Evolutionary conservation across 1,140 invertebrate species (phyloP).

Genomic region (Cryptotermes secundus): DNA sequence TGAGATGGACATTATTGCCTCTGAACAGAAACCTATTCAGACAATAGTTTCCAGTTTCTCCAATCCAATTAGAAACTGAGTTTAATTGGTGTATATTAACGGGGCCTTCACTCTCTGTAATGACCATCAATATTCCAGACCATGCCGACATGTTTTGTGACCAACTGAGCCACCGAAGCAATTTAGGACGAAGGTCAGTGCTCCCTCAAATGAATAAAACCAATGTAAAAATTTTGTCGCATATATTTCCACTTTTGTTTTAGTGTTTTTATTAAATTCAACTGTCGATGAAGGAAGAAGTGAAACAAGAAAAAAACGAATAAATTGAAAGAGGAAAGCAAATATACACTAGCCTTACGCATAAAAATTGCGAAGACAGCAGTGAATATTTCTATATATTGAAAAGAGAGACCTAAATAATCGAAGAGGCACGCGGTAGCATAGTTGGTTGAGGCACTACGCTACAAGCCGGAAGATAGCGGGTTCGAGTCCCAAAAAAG

Average conservation of each 20-base stretch:
- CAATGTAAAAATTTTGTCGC: background rate
- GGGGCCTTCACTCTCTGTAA: background rate
- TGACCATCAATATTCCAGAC: background rate
- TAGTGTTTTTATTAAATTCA: background rate
- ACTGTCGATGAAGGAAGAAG: background rate
- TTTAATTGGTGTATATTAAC: conserved; percentile 3
- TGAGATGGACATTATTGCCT: background rate
- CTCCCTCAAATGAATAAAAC: background rate
- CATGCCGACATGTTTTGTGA: background rate
- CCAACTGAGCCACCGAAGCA: background rate
- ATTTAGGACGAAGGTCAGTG: background rate
- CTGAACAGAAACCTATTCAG: background rate
- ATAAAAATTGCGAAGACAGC: no score
- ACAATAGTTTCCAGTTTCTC: background rate
- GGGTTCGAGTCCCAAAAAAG: no score
- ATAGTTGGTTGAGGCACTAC: no score
- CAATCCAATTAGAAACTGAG: background rate
- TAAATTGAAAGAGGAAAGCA: no score
- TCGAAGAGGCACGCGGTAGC: no score
- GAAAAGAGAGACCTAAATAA: no score
- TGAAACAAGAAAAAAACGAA: background rate
- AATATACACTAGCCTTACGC: no score
- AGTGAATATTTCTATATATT: no score
- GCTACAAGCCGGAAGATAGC: no score
- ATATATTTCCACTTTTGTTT: background rate